A percentile compares a stretch with the other conserved stretches of the same genome.
These are phyloP conservation scores for Drosophila asahinai DNA, from an alignment of 1,140 invertebrate genomes.

Conservation along the genomic window DNA sequence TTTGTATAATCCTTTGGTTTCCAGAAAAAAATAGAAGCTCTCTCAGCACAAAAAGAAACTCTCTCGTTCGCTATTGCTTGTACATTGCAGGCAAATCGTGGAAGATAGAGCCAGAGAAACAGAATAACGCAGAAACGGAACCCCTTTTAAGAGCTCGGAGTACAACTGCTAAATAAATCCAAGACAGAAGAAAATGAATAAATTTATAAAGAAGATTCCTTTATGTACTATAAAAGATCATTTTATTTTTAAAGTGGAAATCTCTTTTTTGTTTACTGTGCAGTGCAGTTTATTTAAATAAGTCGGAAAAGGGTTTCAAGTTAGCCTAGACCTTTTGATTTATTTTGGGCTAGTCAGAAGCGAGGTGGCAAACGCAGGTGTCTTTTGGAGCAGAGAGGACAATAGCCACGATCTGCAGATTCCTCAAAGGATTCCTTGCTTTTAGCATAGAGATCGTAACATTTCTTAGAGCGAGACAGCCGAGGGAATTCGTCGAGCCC, in stretches of 20 bases:
- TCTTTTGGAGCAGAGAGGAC: conserved; percentile 16
- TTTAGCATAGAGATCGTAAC: background rate
- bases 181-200: background rate
- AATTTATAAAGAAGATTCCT: background rate
- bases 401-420: conserved; percentile 7
- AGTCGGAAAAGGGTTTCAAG: conserved; percentile 1
- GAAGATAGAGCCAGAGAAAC: too few species aligned
- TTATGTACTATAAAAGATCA: background rate
- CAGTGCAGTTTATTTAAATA: background rate
- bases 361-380: conserved; percentile 29
- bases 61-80: too few species aligned
- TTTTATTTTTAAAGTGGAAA: background rate
- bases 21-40: too few species aligned
- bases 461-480: background rate
- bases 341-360: conserved; percentile 19
- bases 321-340: conserved; percentile 15
- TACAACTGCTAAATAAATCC: too few species aligned
- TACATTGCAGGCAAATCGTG: too few species aligned
- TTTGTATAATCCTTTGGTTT: too few species aligned
- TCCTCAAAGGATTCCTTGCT: background rate
- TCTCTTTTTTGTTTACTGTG: background rate
- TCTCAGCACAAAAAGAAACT: background rate
- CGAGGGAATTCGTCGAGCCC: background rate
- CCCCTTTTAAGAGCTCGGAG: too few species aligned
- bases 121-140: too few species aligned